Evolutionary conservation across 2,888 invertebrate genomes (phyloP).

Genomic region (Candidula unifasciata): DNA sequence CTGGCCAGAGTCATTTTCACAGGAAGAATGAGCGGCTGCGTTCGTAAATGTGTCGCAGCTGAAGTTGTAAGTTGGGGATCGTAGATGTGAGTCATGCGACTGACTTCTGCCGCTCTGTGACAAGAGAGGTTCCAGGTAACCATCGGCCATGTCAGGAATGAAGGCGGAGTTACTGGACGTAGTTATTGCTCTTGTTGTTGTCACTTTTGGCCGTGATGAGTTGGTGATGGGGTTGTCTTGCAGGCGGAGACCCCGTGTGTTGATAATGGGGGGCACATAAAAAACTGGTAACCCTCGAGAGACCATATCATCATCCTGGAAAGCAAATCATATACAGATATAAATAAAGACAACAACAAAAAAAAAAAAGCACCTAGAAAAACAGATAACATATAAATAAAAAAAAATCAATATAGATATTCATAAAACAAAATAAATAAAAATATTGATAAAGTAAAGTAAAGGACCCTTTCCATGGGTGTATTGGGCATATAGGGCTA

Average conservation of each 20-base stretch:
- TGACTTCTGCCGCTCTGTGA: not conserved
- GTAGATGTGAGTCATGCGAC: not conserved
- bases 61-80: not conserved
- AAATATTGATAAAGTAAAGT: too few relatives aligned
- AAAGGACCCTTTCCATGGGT: too few relatives aligned
- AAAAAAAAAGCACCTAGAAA: not conserved
- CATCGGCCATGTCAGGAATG: constrained; percentile 27
- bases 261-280: constrained; percentile 41
- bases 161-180: not conserved
- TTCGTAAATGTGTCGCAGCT: not conserved
- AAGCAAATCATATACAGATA: not conserved
- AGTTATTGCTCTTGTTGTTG: not conserved
- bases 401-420: not conserved
- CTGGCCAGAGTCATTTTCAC: not conserved
- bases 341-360: not conserved
- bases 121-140: constrained; percentile 43
- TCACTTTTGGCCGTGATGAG: not conserved
- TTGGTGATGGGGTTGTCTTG: not conserved
- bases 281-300: constrained; percentile 39
- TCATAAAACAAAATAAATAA: too few relatives aligned
- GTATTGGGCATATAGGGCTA: too few relatives aligned
- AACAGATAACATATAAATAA: not conserved
- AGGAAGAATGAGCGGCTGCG: not conserved
- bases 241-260: constrained; percentile 29
- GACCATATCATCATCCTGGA: constrained; percentile 43